phyloP scores from a whole-genome alignment of 2,888 invertebrate species.

The Xestia xanthographa region DNA sequence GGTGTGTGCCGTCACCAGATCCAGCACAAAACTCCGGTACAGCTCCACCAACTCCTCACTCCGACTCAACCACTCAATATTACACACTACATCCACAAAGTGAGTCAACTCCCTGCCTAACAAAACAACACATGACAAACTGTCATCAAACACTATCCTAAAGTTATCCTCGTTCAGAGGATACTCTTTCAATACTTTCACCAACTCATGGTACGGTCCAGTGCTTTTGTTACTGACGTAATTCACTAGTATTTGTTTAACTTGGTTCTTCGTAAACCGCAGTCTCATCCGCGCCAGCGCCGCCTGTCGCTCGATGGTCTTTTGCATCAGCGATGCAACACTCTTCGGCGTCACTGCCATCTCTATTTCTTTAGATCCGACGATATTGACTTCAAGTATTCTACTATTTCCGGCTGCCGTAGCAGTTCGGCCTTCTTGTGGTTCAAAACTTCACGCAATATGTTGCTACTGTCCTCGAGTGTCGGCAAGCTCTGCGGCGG shows the following conservation, averaged over 20 bases:
- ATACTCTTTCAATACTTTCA: constrained; percentile 85
- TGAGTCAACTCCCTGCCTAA: constrained; percentile 81
- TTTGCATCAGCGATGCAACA: constrained; percentile 86
- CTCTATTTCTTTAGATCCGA: constrained; percentile 84
- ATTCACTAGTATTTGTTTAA: constrained; percentile 84
- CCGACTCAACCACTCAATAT: constrained; percentile 82
- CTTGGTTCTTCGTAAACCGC: constrained; percentile 84
- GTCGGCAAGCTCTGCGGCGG: constrained; percentile 71
- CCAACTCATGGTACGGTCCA: constrained; percentile 85
- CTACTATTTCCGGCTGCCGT: constrained; percentile 86
- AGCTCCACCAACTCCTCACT: constrained; percentile 79
- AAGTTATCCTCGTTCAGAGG: constrained; percentile 85
- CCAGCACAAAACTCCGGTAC: constrained; percentile 81
- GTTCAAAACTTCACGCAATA: constrained; percentile 86
- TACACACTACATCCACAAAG: constrained; percentile 83
- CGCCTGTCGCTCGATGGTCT: constrained; percentile 84
- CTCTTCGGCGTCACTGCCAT: constrained; percentile 86
- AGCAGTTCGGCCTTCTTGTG: constrained; percentile 87
- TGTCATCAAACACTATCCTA: constrained; percentile 83
- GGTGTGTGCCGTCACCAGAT: constrained; percentile 85
- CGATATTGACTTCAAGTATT: constrained; percentile 84
- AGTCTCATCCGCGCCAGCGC: constrained; percentile 83
- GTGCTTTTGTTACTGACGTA: constrained; percentile 81
- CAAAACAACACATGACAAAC: constrained; percentile 82
- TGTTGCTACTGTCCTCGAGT: constrained; percentile 83